Evolutionary conservation across 2,888 invertebrate species (phyloP).

Genomic region (Bombylius discolor): DNA sequence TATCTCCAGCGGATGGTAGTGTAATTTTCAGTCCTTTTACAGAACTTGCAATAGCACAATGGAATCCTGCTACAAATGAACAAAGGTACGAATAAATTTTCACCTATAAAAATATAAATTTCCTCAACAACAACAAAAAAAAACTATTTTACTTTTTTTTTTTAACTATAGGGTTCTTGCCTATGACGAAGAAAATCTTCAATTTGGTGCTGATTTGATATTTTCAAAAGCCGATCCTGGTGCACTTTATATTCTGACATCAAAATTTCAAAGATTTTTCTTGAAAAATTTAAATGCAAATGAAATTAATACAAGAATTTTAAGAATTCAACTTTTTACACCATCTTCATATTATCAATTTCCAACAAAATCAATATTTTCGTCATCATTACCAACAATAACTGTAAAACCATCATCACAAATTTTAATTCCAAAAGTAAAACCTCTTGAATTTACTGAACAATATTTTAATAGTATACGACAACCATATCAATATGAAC

Average conservation of each 20-base stretch:
- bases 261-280: conserved; percentile 72
- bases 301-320: conserved; percentile 61
- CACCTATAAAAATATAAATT: too few relatives aligned
- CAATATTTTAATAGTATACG: conserved; percentile 23
- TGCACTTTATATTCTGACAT: conserved; percentile 58
- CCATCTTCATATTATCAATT: neutral
- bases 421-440: neutral
- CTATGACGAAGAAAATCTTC: conserved; percentile 55
- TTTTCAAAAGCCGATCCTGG: conserved; percentile 55
- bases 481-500: conserved; percentile 25
- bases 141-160: neutral
- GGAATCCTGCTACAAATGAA: conserved; percentile 59
- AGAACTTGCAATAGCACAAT: conserved; percentile 68
- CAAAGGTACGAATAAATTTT: conserved; percentile 45
- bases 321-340: conserved; percentile 38
- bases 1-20: conserved; percentile 59
- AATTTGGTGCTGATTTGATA: conserved; percentile 65
- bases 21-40: conserved; percentile 65
- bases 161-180: conserved; percentile 49
- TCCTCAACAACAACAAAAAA: too few relatives aligned
- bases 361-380: neutral
- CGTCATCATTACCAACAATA: neutral
- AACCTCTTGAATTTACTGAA: conserved; percentile 1
- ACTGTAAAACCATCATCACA: neutral
- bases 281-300: conserved; percentile 49